phyloP scores from a whole-genome alignment of 2,797 vertebrate species.

The Apogon talboti region DNA sequence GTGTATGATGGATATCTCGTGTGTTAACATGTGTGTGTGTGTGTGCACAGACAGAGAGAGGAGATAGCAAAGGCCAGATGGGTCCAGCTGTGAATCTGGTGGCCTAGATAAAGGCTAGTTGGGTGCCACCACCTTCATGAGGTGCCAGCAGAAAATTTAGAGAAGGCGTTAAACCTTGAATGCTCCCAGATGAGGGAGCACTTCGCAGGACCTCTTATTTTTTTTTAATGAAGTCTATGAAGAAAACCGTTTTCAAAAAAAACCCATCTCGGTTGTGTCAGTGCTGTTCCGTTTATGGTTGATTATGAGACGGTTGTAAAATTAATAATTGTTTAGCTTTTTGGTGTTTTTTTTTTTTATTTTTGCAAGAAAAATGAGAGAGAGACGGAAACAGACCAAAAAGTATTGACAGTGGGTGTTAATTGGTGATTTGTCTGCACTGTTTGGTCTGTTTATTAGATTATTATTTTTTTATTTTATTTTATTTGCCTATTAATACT shows the following conservation, averaged over 20 bases:
- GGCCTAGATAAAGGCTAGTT: conserved; percentile 81
- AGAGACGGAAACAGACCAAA: too few relatives aligned
- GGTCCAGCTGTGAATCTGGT: conserved; percentile 80
- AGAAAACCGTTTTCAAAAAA: too few relatives aligned
- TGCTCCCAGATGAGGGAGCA: conserved; percentile 23
- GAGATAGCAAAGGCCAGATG: conserved; percentile 75
- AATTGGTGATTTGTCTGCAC: too few relatives aligned
- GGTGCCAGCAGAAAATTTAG: conserved; percentile 72
- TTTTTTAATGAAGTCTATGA: conserved; percentile 27
- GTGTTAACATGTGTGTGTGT: conserved; percentile 26
- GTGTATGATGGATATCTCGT: conserved; percentile 46
- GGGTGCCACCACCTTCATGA: conserved; percentile 71
- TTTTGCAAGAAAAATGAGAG: too few relatives aligned
- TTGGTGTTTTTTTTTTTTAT: too few relatives aligned
- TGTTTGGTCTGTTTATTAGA: too few relatives aligned
- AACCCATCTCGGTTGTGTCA: neutral
- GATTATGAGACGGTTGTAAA: too few relatives aligned
- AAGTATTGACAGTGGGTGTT: too few relatives aligned
- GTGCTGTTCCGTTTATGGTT: conserved; percentile 11
- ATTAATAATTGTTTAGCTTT: too few relatives aligned
- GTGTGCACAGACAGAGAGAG: conserved; percentile 30
- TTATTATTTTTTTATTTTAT: too few relatives aligned
- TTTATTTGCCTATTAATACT: too few relatives aligned
- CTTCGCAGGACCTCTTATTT: conserved; percentile 11
- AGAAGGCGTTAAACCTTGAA: conserved; percentile 63